phyloP scores from a whole-genome alignment of 2,888 invertebrate genomes.

The Urechis unicinctus region DNA sequence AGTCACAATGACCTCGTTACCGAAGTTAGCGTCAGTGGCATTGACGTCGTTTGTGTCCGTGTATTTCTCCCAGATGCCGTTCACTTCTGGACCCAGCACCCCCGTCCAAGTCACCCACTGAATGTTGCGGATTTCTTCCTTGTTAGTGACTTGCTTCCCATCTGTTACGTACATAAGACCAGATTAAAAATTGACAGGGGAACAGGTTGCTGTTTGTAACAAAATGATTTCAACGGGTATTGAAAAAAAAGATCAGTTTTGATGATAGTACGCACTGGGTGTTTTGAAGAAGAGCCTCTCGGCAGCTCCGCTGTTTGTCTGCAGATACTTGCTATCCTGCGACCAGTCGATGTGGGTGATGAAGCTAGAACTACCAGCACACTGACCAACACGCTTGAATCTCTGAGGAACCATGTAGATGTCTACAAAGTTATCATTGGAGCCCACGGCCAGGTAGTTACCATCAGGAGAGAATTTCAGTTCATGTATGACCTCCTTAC shows the following conservation, averaged over 20 bases:
- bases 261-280: constrained; percentile 45
- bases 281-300: constrained; percentile 48
- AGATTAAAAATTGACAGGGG: not conserved
- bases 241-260: not conserved
- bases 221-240: not conserved
- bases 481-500: constrained; percentile 51
- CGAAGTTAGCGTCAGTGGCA: constrained; percentile 45
- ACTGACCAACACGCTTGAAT: constrained; percentile 34
- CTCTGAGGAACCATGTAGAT: constrained; percentile 46
- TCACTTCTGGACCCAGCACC: constrained; percentile 48
- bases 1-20: constrained; percentile 39
- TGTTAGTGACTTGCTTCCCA: constrained; percentile 45
- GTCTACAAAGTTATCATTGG: constrained; percentile 52
- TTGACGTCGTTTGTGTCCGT: constrained; percentile 50
- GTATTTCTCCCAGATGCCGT: constrained; percentile 51
- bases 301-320: constrained; percentile 51
- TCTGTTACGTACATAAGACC: constrained; percentile 25
- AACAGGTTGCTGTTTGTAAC: not conserved
- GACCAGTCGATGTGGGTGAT: constrained; percentile 54
- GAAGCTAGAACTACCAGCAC: constrained; percentile 50
- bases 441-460: constrained; percentile 49
- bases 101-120: constrained; percentile 48
- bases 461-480: constrained; percentile 52
- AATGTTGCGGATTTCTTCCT: constrained; percentile 42
- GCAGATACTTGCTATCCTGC: constrained; percentile 46